A percentile compares a stretch with the other conserved stretches of the same genome.
Conservation (phyloP, 2,888 invertebrate species). For the Macaria notata region DNA sequence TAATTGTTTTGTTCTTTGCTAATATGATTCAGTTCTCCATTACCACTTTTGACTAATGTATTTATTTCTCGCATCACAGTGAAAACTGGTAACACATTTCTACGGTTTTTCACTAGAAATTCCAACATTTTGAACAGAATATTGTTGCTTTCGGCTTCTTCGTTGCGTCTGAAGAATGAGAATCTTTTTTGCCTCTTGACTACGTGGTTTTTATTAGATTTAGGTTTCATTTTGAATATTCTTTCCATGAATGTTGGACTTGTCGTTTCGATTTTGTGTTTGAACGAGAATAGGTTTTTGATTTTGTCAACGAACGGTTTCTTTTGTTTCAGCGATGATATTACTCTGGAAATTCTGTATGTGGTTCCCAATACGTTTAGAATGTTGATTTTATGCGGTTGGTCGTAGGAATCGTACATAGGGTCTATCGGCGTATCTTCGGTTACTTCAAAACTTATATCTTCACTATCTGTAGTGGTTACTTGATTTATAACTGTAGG, state of each 20-base stretch:
- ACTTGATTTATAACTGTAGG: neutral
- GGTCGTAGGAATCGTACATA: neutral
- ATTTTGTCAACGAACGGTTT: constrained; percentile 19
- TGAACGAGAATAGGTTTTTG: constrained; percentile 9
- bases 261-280: constrained; percentile 5
- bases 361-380: constrained; percentile 13
- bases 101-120: constrained; percentile 53
- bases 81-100: constrained; percentile 53
- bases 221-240: constrained; percentile 7
- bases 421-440: constrained; percentile 1
- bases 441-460: neutral
- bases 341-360: constrained; percentile 16
- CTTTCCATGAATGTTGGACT: constrained; percentile 6
- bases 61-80: constrained; percentile 63
- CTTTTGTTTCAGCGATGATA: constrained; percentile 14
- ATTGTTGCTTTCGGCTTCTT: constrained; percentile 46
- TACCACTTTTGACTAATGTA: constrained; percentile 57
- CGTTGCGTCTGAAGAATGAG: constrained; percentile 40
- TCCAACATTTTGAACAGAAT: constrained; percentile 54
- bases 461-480: neutral
- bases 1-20: constrained; percentile 60
- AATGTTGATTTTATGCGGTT: constrained; percentile 11
- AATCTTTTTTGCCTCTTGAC: constrained; percentile 55
- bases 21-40: constrained; percentile 57
- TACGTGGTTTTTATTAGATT: constrained; percentile 15